A percentile compares a stretch with the other conserved stretches of the same genome.
Conservation (phyloP, 2,888 invertebrate genomes). For the Lymantria dispar region DNA sequence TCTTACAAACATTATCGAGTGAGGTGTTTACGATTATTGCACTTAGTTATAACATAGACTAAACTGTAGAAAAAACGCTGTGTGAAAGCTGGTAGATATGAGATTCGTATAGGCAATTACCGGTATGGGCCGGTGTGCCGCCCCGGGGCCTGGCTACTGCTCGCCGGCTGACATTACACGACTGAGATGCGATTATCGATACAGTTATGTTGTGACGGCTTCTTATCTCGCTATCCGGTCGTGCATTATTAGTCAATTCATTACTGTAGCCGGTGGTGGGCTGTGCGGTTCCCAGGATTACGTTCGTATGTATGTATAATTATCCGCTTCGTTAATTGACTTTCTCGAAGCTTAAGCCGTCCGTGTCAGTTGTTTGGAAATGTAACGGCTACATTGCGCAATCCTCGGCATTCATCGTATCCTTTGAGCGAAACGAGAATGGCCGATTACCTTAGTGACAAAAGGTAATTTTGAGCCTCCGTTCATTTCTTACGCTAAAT, state of each 20-base stretch:
- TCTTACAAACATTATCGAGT: conserved; percentile 25
- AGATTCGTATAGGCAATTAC: conserved; percentile 64
- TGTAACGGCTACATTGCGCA: conserved; percentile 48
- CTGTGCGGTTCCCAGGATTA: neutral
- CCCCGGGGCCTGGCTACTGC: conserved; percentile 59
- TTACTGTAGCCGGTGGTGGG: conserved; percentile 17
- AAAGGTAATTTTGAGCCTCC: conserved; percentile 9
- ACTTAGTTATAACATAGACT: conserved; percentile 47
- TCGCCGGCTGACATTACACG: conserved; percentile 58
- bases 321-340: conserved; percentile 51
- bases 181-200: conserved; percentile 71
- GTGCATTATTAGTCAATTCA: conserved; percentile 60
- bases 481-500: conserved; percentile 44
- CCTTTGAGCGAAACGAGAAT: conserved; percentile 50
- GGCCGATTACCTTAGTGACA: conserved; percentile 37
- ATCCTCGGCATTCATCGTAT: conserved; percentile 47
- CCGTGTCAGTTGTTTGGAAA: conserved; percentile 42
- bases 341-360: conserved; percentile 52
- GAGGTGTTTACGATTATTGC: conserved; percentile 51
- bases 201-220: conserved; percentile 73
- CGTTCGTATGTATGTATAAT: conserved; percentile 3
- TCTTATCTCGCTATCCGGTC: conserved; percentile 58
- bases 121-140: conserved; percentile 41
- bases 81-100: conserved; percentile 69
- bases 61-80: conserved; percentile 52